phyloP scores from a whole-genome alignment of 1,140 invertebrate species.

The Mizuhopecten yessoensis region DNA sequence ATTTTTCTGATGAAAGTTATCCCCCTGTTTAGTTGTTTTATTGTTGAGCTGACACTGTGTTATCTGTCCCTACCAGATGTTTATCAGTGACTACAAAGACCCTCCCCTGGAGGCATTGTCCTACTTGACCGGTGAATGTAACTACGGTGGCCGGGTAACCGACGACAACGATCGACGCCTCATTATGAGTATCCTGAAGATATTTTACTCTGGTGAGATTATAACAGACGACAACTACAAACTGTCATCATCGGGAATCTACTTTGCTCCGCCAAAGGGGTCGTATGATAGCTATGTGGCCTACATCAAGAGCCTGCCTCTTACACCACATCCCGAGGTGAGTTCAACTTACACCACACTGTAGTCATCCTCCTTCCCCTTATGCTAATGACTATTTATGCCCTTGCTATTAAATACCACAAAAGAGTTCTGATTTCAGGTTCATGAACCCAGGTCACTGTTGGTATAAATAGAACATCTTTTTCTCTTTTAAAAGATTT shows the following conservation, averaged over 20 bases:
- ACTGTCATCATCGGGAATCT: constrained; percentile 87
- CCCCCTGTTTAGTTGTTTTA: no score
- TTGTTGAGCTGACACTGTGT: no score
- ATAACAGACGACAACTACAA: constrained; percentile 85
- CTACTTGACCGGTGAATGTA: constrained; percentile 83
- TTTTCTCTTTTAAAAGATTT: no score
- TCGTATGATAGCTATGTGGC: constrained; percentile 89
- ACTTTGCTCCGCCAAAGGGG: constrained; percentile 89
- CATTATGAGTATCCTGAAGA: constrained; percentile 80
- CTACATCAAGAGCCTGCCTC: constrained; percentile 89
- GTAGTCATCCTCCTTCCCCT: no score
- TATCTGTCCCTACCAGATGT: constrained; percentile 80
- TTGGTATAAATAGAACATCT: no score
- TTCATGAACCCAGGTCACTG: no score
- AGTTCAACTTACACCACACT: background rate
- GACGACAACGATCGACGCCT: constrained; percentile 82
- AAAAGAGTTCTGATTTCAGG: no score
- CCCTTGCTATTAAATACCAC: no score
- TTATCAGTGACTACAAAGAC: constrained; percentile 82
- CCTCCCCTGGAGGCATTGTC: constrained; percentile 81
- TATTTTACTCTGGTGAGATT: constrained; percentile 83
- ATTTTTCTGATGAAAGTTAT: no score
- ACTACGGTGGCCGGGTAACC: constrained; percentile 83
- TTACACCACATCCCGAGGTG: constrained; percentile 83
- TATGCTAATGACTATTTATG: no score